phyloP scores from a whole-genome alignment of 1,140 invertebrate species.

The Laodelphax striatellus region DNA sequence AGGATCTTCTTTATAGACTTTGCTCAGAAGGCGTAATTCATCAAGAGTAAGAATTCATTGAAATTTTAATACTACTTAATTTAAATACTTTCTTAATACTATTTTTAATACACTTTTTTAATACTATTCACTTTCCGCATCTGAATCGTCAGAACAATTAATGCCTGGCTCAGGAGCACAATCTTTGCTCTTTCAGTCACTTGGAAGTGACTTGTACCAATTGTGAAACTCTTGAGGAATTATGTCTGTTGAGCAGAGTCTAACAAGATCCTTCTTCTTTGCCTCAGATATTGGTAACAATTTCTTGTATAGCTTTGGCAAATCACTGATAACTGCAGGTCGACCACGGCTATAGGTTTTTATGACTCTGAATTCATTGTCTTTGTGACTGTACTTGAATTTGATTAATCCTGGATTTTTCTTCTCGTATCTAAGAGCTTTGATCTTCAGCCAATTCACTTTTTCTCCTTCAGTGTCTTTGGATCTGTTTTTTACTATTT shows the following conservation, averaged over 20 bases:
- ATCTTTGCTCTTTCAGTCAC: neutral
- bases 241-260: neutral
- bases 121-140: neutral
- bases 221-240: slow-evolving; percentile 3
- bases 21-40: too few species aligned
- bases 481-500: neutral
- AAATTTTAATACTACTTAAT: too few species aligned
- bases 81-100: neutral
- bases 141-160: neutral
- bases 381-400: neutral
- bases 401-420: neutral
- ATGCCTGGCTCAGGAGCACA: slow-evolving; percentile 3
- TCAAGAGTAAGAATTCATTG: too few species aligned
- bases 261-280: slow-evolving; percentile 5
- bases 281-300: neutral
- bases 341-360: slow-evolving; percentile 6
- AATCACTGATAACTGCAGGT: neutral
- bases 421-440: neutral
- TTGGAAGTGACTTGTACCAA: slow-evolving; percentile 6
- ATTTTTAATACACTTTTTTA: neutral
- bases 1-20: too few species aligned
- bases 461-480: neutral
- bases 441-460: slow-evolving; percentile 4
- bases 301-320: neutral
- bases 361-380: slow-evolving; percentile 3